Base-by-base conservation (phyloP, 2,113 vertebrate genomes). In the Pluvianellus socialis region DNA sequence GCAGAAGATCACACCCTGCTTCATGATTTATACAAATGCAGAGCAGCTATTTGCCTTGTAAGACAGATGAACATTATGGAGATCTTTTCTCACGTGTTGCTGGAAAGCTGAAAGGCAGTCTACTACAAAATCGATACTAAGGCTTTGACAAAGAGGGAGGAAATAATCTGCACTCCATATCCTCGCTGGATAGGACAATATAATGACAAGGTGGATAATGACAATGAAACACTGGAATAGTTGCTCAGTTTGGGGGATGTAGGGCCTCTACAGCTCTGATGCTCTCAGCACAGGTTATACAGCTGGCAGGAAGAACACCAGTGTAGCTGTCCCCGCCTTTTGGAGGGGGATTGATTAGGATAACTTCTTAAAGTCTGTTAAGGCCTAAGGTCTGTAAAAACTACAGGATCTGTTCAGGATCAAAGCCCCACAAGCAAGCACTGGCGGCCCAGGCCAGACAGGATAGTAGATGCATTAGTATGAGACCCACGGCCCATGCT, bases 91-190 rank as follows among this genome's bases (percentile, higher is more conserved):
- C 7, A 3, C 33, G 14, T 52, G 56, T 62, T 66, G 38, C 30
- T 93, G 79, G 71, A 88, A 96, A 93, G 67, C 75, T 83, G 59
- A 94, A 88, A 93, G 67, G 59, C 20, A 80, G 53, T 50, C 50
- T 59, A 49, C 70, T 56, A 74, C 26, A 96, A 62, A 94, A 88
- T 79, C 4, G 0, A 75, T 56, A 87, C 16, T 17, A 56, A 63
- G 53, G 40, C 35, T 92, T 94, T 3, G 0, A 20, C 73, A 90
- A 91, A 95, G 81, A 75, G 56, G 24, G 16, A 92, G 35, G 44
- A 94, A 95, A 89, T 55, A 77, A 44, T 81, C 45, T 62, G 22
- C 70, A 47, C 40, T 76, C 47, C 42, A n/a, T 30, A 38, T 38
- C 24, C 68, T 58, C 59, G 9, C 55, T 83, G 75, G 24, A 80